Percentiles rank a stretch among this genome's conserved stretches.
Conservation (phyloP, 2,797 vertebrate genomes). For the Macrochelys suwanniensis region DNA sequence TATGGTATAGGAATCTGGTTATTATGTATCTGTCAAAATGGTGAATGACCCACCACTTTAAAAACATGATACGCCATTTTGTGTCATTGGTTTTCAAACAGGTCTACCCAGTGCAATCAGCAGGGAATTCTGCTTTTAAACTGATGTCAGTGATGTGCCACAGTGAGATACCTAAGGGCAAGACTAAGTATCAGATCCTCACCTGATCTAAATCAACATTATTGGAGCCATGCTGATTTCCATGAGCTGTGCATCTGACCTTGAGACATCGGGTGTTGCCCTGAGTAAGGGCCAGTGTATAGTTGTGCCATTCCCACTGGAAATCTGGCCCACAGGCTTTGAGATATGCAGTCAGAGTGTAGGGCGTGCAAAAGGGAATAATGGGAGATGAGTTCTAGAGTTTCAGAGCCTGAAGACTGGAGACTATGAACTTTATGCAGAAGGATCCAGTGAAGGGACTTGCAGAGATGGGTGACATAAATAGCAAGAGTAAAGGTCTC, state of each 20-base stretch:
- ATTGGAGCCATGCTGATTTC: constrained; percentile 30
- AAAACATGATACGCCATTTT: constrained; percentile 54
- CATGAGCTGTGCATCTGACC: constrained; percentile 41
- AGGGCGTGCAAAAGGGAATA: not conserved
- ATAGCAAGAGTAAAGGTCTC: not conserved
- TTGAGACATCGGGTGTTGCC: constrained; percentile 35
- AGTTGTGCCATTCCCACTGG: not conserved
- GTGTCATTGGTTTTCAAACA: constrained; percentile 45
- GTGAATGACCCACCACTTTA: constrained; percentile 59
- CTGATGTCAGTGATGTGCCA: not conserved
- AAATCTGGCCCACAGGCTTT: constrained; percentile 40
- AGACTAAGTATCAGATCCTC: constrained; percentile 3
- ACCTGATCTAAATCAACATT: not conserved
- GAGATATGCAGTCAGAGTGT: not conserved
- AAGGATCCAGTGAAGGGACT: not conserved
- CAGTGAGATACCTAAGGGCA: not conserved
- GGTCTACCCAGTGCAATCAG: not conserved
- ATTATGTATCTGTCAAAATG: constrained; percentile 57
- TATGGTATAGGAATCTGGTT: not conserved
- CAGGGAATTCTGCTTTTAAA: constrained; percentile 13
- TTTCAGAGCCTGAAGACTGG: constrained; percentile 22
- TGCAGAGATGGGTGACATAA: not conserved
- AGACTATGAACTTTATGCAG: not conserved
- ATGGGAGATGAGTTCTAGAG: not conserved
- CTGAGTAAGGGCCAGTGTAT: constrained; percentile 29